Conservation (phyloP, 2,888 invertebrate genomes). For the Lepidochitona cinerea region DNA sequence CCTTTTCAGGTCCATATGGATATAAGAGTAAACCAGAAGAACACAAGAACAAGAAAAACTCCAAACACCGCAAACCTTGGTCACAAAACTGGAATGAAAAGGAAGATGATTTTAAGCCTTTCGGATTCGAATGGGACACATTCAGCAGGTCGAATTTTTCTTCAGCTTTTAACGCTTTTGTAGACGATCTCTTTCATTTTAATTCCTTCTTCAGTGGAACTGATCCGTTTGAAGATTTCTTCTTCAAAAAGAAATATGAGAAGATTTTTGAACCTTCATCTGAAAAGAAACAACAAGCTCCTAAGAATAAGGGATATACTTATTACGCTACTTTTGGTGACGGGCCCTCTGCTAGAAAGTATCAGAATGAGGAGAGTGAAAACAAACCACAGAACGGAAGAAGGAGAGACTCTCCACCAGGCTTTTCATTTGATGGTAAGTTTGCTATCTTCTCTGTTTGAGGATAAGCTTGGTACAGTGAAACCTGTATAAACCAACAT, state of each 20-base stretch:
- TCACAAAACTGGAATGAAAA: conserved; percentile 30
- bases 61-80: conserved; percentile 21
- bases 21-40: background rate
- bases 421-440: conserved; percentile 3
- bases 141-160: conserved; percentile 39
- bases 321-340: background rate
- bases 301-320: background rate
- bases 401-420: background rate
- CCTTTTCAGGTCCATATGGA: background rate
- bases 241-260: background rate
- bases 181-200: conserved; percentile 49
- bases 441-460: too few species aligned
- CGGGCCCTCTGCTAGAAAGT: background rate
- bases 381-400: background rate
- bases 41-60: conserved; percentile 1
- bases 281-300: background rate
- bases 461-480: too few species aligned
- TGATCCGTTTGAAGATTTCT: background rate
- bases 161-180: conserved; percentile 52
- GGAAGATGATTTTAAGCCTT: conserved; percentile 23
- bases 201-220: conserved; percentile 33
- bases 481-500: too few species aligned
- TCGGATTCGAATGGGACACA: background rate
- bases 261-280: background rate
- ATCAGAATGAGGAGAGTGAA: background rate